These are phyloP conservation scores for Orthonychiurus folsomi DNA, from an alignment of 2,888 invertebrate genomes.

Conservation along the genomic window DNA sequence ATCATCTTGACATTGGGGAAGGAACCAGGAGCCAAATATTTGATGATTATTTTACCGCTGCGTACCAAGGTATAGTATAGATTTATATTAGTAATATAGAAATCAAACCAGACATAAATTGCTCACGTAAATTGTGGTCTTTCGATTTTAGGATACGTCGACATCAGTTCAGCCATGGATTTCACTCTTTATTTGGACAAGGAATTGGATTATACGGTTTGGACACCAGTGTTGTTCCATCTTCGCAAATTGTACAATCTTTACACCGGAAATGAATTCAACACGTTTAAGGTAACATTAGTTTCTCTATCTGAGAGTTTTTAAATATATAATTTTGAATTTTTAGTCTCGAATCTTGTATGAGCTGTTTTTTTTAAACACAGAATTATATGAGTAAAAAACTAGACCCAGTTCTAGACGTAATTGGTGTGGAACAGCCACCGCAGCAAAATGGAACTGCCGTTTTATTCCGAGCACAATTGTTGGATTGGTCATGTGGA, in stretches of 20 bases:
- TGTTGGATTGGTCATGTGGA: constrained; percentile 27
- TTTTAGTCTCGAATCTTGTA: too few species aligned
- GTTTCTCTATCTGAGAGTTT: too few species aligned
- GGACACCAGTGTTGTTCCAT: neutral
- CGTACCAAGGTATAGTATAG: constrained; percentile 30
- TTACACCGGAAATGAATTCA: neutral
- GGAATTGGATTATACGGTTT: neutral
- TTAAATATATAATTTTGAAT: neutral
- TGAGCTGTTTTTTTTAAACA: too few species aligned
- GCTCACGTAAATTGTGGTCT: neutral
- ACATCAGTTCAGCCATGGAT: neutral
- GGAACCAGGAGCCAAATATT: constrained; percentile 30
- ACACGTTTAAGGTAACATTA: neutral
- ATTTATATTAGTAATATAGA: too few species aligned
- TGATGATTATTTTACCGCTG: constrained; percentile 34
- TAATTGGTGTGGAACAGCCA: neutral
- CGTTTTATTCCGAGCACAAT: constrained; percentile 20
- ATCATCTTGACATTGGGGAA: constrained; percentile 20
- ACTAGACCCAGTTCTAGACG: neutral
- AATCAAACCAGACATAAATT: neutral
- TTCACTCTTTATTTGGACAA: neutral
- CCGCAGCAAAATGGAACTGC: constrained; percentile 11
- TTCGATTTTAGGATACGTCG: neutral
- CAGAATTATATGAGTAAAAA: neutral
- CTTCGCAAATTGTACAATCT: neutral